Base-by-base conservation (phyloP, 2,797 vertebrate species). In the Sebastes flavidus region DNA sequence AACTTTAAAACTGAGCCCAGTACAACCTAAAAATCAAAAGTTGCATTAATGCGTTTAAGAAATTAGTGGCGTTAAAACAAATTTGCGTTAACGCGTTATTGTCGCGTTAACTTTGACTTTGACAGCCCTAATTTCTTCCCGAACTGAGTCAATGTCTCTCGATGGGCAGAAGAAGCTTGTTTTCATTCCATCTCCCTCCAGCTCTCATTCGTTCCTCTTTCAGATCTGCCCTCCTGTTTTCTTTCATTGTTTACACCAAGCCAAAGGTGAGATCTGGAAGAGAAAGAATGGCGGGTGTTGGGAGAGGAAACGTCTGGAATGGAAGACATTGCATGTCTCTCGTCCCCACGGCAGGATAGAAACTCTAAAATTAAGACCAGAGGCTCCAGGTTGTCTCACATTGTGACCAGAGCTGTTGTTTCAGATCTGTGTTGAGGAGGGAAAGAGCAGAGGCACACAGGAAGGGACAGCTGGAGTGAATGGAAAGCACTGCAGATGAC, bases 401-500 rank as follows among this genome's bases (percentile, higher is more conserved):
- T 27, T 25, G 46, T 63, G 83, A 54, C 46, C 72, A 54, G 52
- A 59, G 60, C 54, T 65, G 55, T 59, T 77, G 46, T 73, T 72
- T 72, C 55, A 54, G 55, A 65, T 71, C 25, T 54, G 46, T 32
- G 58, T 32, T n/a, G 3, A 3, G 22, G 10, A 18, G 67, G 24
- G 12, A 34, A 59, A 20, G 78, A 72, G 72, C 78, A 66, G 74
- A 46, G 70, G 77, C 60, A 22, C 70, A 75, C 73, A 76, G 81
- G 76, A 87, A 89, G 80, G 65, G 73, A 76, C 61, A 0, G 36
- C 38, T 56, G 2, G 22, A 72, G 77, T 72, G 75, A 87, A 86
- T 88, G 84, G 84, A 86, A 91, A 88, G 84, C 73, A 68, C 78
- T 38, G 82, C 82, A 65, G 60, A 29, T 67, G 68, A 70, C 55